Percentiles rank a stretch among this genome's conserved stretches.
Evolutionary conservation across 2,888 invertebrate genomes (phyloP).

Genomic region (Nudaria mundana): DNA sequence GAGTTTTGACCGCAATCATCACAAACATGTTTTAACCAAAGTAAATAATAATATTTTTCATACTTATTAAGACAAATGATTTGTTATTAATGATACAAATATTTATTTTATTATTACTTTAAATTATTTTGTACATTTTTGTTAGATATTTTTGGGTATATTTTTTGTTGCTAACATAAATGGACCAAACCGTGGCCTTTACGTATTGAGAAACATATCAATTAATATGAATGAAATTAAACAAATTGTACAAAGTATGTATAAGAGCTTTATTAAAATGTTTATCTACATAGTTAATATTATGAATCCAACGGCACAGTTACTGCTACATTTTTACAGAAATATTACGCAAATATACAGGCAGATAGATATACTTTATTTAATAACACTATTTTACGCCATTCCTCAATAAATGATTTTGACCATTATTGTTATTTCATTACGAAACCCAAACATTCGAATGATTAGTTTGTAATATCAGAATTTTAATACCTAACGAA

Average conservation of each 20-base stretch:
- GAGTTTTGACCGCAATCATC: no score
- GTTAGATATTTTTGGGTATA: slow-evolving; percentile 29
- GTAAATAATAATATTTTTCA: no score
- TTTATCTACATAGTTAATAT: slow-evolving; percentile 47
- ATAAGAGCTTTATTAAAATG: slow-evolving; percentile 48
- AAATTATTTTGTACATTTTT: slow-evolving; percentile 29
- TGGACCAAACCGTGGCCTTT: slow-evolving; percentile 43
- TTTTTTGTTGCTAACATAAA: slow-evolving; percentile 31
- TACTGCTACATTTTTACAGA: slow-evolving; percentile 38
- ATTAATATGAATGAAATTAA: slow-evolving; percentile 31
- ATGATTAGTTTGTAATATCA: background rate
- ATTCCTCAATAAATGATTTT: slow-evolving; percentile 65
- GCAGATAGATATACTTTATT: slow-evolving; percentile 29
- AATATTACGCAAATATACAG: slow-evolving; percentile 36
- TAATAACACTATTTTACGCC: slow-evolving; percentile 51
- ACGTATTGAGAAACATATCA: slow-evolving; percentile 39
- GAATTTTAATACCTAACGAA: no score
- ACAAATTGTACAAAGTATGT: slow-evolving; percentile 40
- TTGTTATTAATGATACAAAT: no score
- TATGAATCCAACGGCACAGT: slow-evolving; percentile 39
- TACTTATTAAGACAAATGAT: no score
- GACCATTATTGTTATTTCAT: slow-evolving; percentile 44
- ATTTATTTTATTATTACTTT: slow-evolving; percentile 26
- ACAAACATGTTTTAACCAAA: no score
- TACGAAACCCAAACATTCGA: slow-evolving; percentile 11